These are phyloP conservation scores for Cistogaster globosa DNA, from an alignment of 2,888 invertebrate genomes.

Conservation along the genomic window DNA sequence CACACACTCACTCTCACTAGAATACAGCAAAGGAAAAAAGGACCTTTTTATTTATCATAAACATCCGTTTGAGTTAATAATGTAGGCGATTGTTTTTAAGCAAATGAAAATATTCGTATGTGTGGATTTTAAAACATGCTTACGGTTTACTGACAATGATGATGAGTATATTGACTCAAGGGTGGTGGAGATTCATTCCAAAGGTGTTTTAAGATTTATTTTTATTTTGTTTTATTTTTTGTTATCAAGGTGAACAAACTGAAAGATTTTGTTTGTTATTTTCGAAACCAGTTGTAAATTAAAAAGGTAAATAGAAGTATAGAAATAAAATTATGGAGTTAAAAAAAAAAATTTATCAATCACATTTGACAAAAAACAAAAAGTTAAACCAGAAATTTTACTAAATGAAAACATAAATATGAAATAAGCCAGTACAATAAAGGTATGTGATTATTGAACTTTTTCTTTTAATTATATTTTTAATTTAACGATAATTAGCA, in stretches of 20 bases:
- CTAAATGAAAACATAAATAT: conserved; percentile 41
- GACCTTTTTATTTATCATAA: conserved; percentile 40
- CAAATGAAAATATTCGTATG: conserved; percentile 20
- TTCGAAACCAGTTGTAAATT: conserved; percentile 60
- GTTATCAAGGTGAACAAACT: conserved; percentile 70
- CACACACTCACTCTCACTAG: background rate
- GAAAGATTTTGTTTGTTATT: conserved; percentile 30
- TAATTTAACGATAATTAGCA: too few relatives aligned
- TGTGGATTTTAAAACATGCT: conserved; percentile 10
- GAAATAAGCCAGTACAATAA: background rate
- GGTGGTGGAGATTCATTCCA: conserved; percentile 52
- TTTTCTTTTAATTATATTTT: background rate
- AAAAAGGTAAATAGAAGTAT: conserved; percentile 49
- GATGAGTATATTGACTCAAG: conserved; percentile 61
- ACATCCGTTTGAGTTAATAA: conserved; percentile 52
- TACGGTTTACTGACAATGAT: conserved; percentile 34
- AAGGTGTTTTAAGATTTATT: conserved; percentile 31
- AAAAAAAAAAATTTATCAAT: conserved; percentile 15
- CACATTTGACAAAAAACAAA: conserved; percentile 19
- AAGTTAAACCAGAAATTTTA: conserved; percentile 33
- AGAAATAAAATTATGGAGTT: conserved; percentile 32
- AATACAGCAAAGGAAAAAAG: conserved; percentile 38
- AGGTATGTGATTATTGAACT: conserved; percentile 16
- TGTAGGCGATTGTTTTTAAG: conserved; percentile 57
- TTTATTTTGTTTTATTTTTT: conserved; percentile 21